Conservation (phyloP, 2,797 vertebrate genomes). For the Dicrostonyx torquatus region DNA sequence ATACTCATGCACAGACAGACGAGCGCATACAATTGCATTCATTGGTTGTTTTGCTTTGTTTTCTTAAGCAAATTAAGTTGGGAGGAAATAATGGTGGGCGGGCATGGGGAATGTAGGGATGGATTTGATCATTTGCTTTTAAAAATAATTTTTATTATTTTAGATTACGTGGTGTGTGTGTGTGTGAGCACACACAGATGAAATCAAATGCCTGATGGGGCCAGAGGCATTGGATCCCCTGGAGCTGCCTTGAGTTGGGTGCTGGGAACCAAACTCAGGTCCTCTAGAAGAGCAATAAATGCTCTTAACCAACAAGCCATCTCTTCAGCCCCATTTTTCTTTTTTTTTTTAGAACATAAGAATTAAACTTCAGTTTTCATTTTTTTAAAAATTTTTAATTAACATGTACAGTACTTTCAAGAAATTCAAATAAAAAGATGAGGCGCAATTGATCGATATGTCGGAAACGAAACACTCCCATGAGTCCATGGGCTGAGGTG, state of each 20-base stretch:
- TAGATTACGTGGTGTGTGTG: not conserved
- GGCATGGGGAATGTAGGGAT: not conserved
- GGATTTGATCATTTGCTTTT: not conserved
- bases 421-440: constrained; percentile 6
- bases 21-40: not conserved
- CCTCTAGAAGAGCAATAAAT: not conserved
- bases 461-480: not conserved
- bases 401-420: not conserved
- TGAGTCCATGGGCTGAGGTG: not conserved
- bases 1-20: not conserved
- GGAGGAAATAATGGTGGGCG: not conserved
- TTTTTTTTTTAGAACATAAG: not conserved
- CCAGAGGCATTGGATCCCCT: too few species aligned
- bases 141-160: not conserved
- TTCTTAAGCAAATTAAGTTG: not conserved
- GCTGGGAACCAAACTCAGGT: not conserved
- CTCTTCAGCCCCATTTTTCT: not conserved
- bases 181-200: not conserved
- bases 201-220: not conserved
- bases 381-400: not conserved
- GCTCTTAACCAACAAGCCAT: not conserved
- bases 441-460: not conserved
- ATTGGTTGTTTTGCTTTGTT: not conserved
- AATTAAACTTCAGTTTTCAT: not conserved
- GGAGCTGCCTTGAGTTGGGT: not conserved